Base-by-base conservation (phyloP, 2,888 invertebrate genomes). In the Sminthurides aquaticus region DNA sequence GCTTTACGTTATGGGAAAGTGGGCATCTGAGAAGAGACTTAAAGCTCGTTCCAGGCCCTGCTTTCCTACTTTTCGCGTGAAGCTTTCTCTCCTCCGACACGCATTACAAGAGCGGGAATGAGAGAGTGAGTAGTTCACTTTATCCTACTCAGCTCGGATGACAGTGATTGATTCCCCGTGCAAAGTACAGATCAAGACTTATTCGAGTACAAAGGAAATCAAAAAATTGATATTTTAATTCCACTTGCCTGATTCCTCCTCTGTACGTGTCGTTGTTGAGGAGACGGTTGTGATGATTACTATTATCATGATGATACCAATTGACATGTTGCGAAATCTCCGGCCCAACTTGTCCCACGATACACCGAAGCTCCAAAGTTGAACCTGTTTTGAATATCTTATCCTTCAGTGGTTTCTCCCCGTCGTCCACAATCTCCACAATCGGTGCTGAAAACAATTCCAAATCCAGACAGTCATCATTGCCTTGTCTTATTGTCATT, bases 291-390 rank as follows among this genome's bases (percentile, higher is more conserved):
- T 77, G 76, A 68, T 79, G 78, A 34, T 34, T 34, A 34, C 15
- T 5, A 34, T 34, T 34, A 34, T 34, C 43, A 15, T 34, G 43
- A 15, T 34, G 43, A 62, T 77, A 77, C 79, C 79, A 79, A 69
- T 77, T 78, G 49, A 79, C 77, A 68, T 77, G 74, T 76, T 67
- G 77, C 74, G 57, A 76, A n/a, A 60, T 63, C n/a, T 60, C 64
- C 1, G 60, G 67, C 5, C 56, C 57, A 1, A 59, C 59, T 65
- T 75, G 74, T 18, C 76, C 76, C 69, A 78, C 78, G 64, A 77
- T 76, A 69, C 79, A 79, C 27, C 77, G 76, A 52, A 79, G 72
- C 64, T 78, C 78, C 57, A 79, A 76, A 28, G 77, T 77, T 67
- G 77, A 77, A 63, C 78, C 79, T 54, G 77, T 77, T 65, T 78